These are phyloP conservation scores for Acanthaster planci DNA, from an alignment of 35 echinoderm and acorn worm genomes.

Conservation along the genomic window DNA sequence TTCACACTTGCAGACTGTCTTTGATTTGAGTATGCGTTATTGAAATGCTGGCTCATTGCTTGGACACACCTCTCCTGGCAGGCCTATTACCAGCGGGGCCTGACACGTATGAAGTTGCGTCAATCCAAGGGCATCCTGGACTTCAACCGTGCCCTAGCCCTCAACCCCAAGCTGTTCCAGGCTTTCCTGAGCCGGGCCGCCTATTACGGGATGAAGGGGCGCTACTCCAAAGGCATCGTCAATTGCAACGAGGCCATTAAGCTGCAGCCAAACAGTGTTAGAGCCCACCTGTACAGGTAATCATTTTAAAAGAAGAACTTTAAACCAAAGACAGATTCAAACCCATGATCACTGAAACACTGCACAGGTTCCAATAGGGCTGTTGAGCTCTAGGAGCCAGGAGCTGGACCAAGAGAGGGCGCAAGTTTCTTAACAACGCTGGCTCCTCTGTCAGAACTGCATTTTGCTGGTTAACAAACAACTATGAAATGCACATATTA, in stretches of 20 bases:
- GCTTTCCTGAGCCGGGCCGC: constrained; percentile 94
- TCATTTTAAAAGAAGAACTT: no score
- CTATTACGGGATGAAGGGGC: constrained; percentile 93
- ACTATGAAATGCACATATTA: no score
- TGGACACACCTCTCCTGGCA: constrained; percentile 8
- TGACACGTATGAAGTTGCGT: constrained; percentile 81
- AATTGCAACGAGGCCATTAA: constrained; percentile 94
- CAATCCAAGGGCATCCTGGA: constrained; percentile 94
- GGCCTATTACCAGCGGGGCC: constrained; percentile 97
- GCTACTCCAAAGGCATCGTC: constrained; percentile 94
- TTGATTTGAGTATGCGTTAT: no score
- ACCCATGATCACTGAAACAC: no score
- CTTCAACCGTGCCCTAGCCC: constrained; percentile 94
- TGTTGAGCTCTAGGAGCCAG: no score
- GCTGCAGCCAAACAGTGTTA: constrained; percentile 89
- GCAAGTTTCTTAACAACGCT: no score
- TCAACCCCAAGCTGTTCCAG: constrained; percentile 91
- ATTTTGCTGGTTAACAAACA: no score
- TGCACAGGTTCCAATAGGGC: background rate
- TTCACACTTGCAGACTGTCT: no score
- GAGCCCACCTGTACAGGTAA: constrained; percentile 95
- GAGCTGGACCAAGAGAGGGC: no score
- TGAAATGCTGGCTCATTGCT: no score
- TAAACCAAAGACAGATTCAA: no score
- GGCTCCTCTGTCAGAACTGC: no score